Base-by-base conservation (phyloP, 2,888 invertebrate species). In the Ophraella communa region DNA sequence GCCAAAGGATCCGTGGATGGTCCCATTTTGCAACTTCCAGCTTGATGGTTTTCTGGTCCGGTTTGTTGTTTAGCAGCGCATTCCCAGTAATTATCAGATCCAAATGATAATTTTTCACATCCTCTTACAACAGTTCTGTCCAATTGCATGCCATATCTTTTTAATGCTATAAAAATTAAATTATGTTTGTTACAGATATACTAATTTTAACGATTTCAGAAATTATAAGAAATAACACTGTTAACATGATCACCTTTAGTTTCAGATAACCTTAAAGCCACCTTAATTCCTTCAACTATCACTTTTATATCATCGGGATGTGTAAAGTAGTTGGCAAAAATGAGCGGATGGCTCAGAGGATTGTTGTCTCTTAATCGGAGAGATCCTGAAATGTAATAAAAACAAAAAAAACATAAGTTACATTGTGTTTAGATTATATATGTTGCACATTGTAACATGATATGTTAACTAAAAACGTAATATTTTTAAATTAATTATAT, bases 201-300 rank as follows among this genome's bases (percentile, higher is more conserved):
- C 51, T n/a, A 54, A 33, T 51, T 39, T 2, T n/a, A 24, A 56
- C 39, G 2, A 17, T 39, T 55, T n/a, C 8, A 52, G n/a, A n/a
- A n/a, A n/a, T n/a, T n/a, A n/a, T n/a, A n/a, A n/a, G n/a, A n/a
- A n/a, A n/a, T n/a, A n/a, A n/a, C n/a, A n/a, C n/a, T n/a, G n/a
- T n/a, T n/a, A n/a, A n/a, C n/a, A n/a, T n/a, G n/a, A n/a, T n/a
- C 80, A 33, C 90, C 85, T 66, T 88, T 86, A 0, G 92, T 92
- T 77, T 93, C 87, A 0, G 92, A 85, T 3, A 94, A 80, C 59
- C 85, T 84, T 55, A 94, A 85, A 5, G 89, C 88, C 76, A 94
- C 90, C 78, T 92, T 93, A 72, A 94, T 91, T 54, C 94, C 95
- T 77, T 94, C 94, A 7, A 94, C 86, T 27, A 95, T 83, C 0